Conservation (phyloP, 1,140 invertebrate species). For the Vanessa atalanta region DNA sequence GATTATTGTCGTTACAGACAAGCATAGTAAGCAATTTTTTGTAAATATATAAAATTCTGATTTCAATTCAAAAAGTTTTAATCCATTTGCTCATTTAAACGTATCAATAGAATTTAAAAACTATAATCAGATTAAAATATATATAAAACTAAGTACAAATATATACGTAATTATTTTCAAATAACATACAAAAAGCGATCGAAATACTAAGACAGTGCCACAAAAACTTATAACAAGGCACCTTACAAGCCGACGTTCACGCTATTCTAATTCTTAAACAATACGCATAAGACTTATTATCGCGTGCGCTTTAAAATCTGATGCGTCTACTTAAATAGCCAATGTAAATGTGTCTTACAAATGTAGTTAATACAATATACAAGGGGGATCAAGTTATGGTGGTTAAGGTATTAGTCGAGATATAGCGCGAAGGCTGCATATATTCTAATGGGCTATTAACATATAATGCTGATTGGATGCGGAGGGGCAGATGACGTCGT, state of each 20-base stretch:
- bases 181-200: background rate
- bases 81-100: too few species aligned
- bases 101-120: too few species aligned
- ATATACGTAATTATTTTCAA: background rate
- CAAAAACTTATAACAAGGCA: conserved; percentile 15
- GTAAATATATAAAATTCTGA: too few species aligned
- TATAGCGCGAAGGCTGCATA: conserved; percentile 65
- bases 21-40: too few species aligned
- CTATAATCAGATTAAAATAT: too few species aligned
- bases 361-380: conserved; percentile 40
- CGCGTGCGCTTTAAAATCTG: background rate
- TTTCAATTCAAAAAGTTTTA: too few species aligned
- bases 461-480: conserved; percentile 81
- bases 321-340: conserved; percentile 38
- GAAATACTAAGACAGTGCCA: conserved; percentile 13
- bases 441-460: conserved; percentile 81
- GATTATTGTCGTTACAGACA: too few species aligned
- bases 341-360: conserved; percentile 44
- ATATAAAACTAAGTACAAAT: too few species aligned
- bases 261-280: conserved; percentile 4
- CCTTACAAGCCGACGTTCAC: background rate
- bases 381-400: conserved; percentile 44
- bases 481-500: conserved; percentile 41
- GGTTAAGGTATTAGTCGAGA: conserved; percentile 46
- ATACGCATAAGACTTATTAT: background rate